phyloP scores from a whole-genome alignment of 64 coral and sea anemone species.

The Stichodactyla mertensii region DNA sequence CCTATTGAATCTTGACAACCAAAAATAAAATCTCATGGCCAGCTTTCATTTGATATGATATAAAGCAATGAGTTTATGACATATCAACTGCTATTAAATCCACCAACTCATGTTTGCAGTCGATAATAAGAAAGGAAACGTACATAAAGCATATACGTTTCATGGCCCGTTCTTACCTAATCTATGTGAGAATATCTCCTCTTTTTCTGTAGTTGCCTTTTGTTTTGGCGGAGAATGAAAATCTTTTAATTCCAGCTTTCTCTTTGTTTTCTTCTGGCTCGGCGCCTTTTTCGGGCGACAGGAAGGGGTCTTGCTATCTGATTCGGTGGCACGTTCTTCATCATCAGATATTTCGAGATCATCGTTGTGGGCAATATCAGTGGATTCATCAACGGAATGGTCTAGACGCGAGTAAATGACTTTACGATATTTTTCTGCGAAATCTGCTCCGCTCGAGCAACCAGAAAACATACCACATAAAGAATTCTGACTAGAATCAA shows the following conservation, averaged over 20 bases:
- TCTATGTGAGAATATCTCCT: constrained; percentile 2
- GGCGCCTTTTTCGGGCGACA: not conserved
- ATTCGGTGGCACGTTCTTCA: not conserved
- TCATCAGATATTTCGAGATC: not conserved
- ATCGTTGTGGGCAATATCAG: not conserved
- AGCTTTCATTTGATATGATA: not conserved
- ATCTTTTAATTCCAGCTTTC: not conserved
- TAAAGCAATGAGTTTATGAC: not conserved
- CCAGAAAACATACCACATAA: not conserved
- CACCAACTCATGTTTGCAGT: not conserved
- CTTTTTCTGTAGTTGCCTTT: not conserved
- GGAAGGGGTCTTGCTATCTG: not conserved
- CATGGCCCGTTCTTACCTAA: not conserved
- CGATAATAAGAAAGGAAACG: not conserved
- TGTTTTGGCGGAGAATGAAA: not conserved
- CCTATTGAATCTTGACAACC: too few species aligned
- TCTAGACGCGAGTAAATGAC: not conserved
- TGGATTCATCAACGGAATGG: not conserved
- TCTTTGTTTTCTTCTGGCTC: not conserved
- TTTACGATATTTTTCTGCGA: not conserved
- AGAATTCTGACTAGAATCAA: not conserved
- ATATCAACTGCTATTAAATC: not conserved
- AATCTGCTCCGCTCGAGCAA: not conserved
- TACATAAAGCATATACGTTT: not conserved
- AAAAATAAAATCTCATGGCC: not conserved